Percentiles rank a stretch among this genome's conserved stretches.
These are phyloP conservation scores for Neolamprologus falcicula DNA, from an alignment of 2,113 vertebrate species.

Conservation along the genomic window DNA sequence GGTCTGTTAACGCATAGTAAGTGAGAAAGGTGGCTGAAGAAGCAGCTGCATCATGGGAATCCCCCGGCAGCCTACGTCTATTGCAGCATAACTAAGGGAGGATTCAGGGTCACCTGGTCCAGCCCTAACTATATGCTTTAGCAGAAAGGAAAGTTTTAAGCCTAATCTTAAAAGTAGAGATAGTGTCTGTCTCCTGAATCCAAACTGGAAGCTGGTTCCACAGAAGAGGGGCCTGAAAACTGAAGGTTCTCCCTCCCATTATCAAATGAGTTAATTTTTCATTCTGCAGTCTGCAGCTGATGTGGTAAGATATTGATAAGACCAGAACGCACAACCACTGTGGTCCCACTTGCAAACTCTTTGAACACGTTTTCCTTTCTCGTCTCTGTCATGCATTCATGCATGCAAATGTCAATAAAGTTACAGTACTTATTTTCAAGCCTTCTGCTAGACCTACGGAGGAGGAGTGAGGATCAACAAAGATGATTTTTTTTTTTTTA, in stretches of 20 bases:
- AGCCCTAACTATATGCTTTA: background rate
- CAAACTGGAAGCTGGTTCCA: background rate
- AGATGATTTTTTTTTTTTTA: rapidly evolving
- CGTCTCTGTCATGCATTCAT: background rate
- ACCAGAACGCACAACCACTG: background rate
- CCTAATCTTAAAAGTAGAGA: background rate
- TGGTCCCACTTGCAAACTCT: background rate
- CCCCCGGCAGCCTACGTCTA: rapidly evolving
- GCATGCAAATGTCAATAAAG: background rate
- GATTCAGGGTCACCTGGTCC: background rate
- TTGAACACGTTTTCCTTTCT: background rate
- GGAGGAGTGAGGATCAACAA: background rate
- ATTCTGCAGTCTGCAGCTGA: background rate
- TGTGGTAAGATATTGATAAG: rapidly evolving
- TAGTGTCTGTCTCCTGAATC: rapidly evolving
- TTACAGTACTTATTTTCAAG: rapidly evolving
- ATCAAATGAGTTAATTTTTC: rapidly evolving
- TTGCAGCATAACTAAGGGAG: rapidly evolving
- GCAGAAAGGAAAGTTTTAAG: too few relatives aligned
- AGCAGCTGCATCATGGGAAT: background rate
- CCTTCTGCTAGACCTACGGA: rapidly evolving
- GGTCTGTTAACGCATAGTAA: rapidly evolving
- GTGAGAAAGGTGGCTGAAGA: background rate
- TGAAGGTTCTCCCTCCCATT: rapidly evolving
- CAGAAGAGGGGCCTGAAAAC: background rate